phyloP scores from a whole-genome alignment of 2,797 vertebrate genomes.

The Sciurus carolinensis region DNA sequence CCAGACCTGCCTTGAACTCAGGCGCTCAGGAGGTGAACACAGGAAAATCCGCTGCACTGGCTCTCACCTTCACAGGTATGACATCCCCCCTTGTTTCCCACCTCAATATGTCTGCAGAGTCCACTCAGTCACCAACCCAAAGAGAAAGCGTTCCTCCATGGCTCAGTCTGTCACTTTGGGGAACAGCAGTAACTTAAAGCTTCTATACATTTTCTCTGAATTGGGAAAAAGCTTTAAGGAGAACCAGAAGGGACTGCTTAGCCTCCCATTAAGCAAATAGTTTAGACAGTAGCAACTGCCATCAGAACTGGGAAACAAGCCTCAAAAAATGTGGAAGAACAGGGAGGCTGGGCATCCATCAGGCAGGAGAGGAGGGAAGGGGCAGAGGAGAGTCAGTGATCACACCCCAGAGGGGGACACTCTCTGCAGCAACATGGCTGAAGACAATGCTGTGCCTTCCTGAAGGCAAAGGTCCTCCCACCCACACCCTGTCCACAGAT shows the following conservation, averaged over 20 bases:
- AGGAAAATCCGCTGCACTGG: not conserved
- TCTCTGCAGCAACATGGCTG: not conserved
- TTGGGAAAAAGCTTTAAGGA: conserved; percentile 25
- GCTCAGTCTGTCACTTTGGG: not conserved
- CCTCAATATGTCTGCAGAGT: not conserved
- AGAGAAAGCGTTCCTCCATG: not conserved
- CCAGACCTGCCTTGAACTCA: conserved; percentile 63
- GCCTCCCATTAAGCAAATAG: conserved; percentile 60
- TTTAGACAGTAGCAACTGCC: not conserved
- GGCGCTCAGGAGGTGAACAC: conserved; percentile 33
- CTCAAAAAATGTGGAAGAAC: conserved; percentile 60
- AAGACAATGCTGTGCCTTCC: not conserved
- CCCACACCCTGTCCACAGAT: not conserved
- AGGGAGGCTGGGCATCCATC: not conserved
- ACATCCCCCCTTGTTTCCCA: not conserved
- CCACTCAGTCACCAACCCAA: not conserved
- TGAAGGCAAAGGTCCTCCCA: conserved; percentile 62
- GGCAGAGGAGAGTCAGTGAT: rapidly evolving
- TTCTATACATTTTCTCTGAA: not conserved
- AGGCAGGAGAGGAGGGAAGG: not conserved
- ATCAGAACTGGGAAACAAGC: not conserved
- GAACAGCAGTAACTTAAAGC: not conserved
- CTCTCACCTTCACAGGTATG: not conserved
- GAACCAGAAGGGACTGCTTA: conserved; percentile 59
- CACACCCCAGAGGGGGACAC: not conserved